Conservation (phyloP, 2,888 invertebrate genomes). For the Dendrolimus pini region DNA sequence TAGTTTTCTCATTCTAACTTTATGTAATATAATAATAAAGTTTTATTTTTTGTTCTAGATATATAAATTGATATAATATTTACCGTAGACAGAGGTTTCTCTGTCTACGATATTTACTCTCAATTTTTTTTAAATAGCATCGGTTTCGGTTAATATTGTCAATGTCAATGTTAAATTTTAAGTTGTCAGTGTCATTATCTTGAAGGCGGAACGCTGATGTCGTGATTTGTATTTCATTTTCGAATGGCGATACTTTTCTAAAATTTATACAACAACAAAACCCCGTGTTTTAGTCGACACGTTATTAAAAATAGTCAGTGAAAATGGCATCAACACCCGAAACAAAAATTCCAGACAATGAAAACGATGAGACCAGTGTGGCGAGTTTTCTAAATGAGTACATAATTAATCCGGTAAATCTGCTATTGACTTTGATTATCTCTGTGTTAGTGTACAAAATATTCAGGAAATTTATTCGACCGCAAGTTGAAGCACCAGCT, state of each 20-base stretch:
- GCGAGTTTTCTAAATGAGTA: constrained; percentile 68
- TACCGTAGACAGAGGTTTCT: too few relatives aligned
- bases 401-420: constrained; percentile 80
- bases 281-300: constrained; percentile 17
- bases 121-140: too few relatives aligned
- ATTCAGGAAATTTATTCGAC: constrained; percentile 57
- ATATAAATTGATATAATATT: too few relatives aligned
- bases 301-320: constrained; percentile 11
- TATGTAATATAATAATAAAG: too few relatives aligned
- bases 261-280: constrained; percentile 34
- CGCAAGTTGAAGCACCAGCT: constrained; percentile 32
- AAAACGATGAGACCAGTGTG: constrained; percentile 23
- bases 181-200: too few relatives aligned
- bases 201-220: too few relatives aligned
- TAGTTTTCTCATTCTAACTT: too few relatives aligned
- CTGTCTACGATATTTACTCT: too few relatives aligned
- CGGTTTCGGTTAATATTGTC: too few relatives aligned
- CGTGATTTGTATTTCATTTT: constrained; percentile 15
- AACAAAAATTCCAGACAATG: constrained; percentile 35
- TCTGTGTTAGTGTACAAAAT: constrained; percentile 82
- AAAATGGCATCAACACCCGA: constrained; percentile 52
- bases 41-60: too few relatives aligned
- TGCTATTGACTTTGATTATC: constrained; percentile 79
- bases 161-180: too few relatives aligned
- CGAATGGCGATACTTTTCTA: constrained; percentile 26